Evolutionary conservation across 2,888 invertebrate species (phyloP).

Genomic region (Hedychridium roseum): DNA sequence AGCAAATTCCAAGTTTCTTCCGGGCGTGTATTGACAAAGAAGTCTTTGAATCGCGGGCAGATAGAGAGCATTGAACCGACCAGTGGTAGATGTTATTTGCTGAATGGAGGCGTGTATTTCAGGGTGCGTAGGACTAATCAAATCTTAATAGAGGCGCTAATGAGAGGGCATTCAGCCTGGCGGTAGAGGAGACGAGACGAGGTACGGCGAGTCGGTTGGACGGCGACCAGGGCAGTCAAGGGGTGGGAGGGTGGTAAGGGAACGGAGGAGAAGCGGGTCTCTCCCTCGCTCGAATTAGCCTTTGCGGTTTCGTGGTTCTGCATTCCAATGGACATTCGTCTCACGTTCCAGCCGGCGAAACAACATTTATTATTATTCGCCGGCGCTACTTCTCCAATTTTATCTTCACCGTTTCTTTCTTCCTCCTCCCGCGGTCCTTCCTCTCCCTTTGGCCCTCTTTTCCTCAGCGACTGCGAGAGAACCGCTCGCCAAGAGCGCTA

Average conservation of each 20-base stretch:
- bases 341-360: conserved; percentile 46
- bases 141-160: conserved; percentile 60
- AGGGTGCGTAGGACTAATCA: conserved; percentile 53
- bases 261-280: conserved; percentile 11
- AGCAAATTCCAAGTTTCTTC: no score
- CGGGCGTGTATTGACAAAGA: no score
- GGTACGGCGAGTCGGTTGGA: conserved; percentile 4
- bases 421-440: conserved; percentile 11
- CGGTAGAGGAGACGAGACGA: conserved; percentile 25
- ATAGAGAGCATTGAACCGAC: no score
- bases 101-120: conserved; percentile 43
- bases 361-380: conserved; percentile 55
- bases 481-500: conserved; percentile 17
- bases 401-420: conserved; percentile 22
- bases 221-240: conserved; percentile 1
- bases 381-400: conserved; percentile 41
- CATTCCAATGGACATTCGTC: conserved; percentile 50
- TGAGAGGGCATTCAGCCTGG: conserved; percentile 52
- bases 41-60: no score
- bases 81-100: conserved; percentile 48
- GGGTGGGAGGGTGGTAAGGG: background rate
- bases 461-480: conserved; percentile 19
- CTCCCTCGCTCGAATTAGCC: conserved; percentile 38
- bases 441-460: conserved; percentile 12
- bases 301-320: conserved; percentile 44